Evolutionary conservation across 2,113 vertebrate genomes (phyloP), one percentile per base, ranked within the genome.

Genomic region (Zingel zingel): DNA sequence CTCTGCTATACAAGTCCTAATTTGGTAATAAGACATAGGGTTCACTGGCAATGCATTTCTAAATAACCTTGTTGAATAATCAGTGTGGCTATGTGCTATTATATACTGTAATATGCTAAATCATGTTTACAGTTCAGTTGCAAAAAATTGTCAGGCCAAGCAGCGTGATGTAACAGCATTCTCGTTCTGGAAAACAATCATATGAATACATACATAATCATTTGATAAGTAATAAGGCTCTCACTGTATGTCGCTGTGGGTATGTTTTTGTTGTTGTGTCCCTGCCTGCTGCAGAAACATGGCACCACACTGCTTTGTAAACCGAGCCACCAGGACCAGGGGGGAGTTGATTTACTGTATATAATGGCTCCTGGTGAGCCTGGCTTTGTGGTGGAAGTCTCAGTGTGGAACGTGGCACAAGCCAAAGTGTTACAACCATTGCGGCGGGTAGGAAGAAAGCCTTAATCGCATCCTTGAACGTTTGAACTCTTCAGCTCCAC

Each of bases 401-500:
- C 56, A 45, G 74, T 75, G 81, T 86, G 64, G 82, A 82, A 82
- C 54, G n/a, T 58, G 74, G 66, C 84, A 74, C 58, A 27, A 82
- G 76, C 81, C 86, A 82, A 43, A 85, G 80, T 88, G 88, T 91
- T 87, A 88, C 81, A 87, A 58, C 50, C 74, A 36, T 70, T 68
- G 72, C 45, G 6, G 75, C 43, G 14, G 27, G 75, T 45, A 59
- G 74, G 47, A 81, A 67, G 77, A 78, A 81, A 82, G 21, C 63
- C 83, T 77, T 90, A 91, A 94, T 90, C 69, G 67, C 82, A 80
- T 61, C 87, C 70, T 89, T 94, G 89, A 92, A 91, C 82, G 69
- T 92, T 93, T 93, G 86, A 93, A 92, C 92, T 68, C 75, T 64
- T 54, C 36, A 50, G 66, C 67, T 83, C 82, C 68, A 43, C 72